Conservation (phyloP, 2,888 invertebrate genomes). For the Heliconius ismenius region DNA sequence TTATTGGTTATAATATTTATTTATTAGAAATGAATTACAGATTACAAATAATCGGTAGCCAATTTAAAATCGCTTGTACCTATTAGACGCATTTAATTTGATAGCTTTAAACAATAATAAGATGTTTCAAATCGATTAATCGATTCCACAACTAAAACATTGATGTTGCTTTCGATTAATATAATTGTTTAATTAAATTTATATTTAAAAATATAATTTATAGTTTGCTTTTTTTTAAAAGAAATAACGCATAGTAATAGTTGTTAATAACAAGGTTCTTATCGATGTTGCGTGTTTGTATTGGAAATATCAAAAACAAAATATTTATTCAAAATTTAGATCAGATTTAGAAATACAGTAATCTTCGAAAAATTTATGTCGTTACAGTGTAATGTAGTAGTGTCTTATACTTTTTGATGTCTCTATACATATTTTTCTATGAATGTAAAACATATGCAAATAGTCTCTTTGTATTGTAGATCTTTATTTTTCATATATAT, state of each 20-base stretch:
- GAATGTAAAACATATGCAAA: conserved; percentile 46
- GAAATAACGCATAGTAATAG: conserved; percentile 32
- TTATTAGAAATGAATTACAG: neutral
- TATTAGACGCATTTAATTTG: conserved; percentile 25
- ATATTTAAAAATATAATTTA: neutral
- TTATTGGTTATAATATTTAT: neutral
- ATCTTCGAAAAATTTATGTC: conserved; percentile 42
- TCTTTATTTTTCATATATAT: conserved; percentile 6
- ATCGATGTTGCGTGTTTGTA: conserved; percentile 39
- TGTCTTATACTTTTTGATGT: conserved; percentile 68
- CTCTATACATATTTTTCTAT: conserved; percentile 56
- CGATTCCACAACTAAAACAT: neutral
- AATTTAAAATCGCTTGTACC: neutral
- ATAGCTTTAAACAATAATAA: conserved; percentile 24
- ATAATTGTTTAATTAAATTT: conserved; percentile 24
- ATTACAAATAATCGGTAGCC: conserved; percentile 13
- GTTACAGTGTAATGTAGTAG: conserved; percentile 47
- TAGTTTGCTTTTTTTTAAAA: conserved; percentile 34
- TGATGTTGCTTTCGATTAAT: conserved; percentile 5
- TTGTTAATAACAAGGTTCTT: conserved; percentile 34
- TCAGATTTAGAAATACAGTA: conserved; percentile 21
- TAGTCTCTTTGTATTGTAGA: conserved; percentile 33
- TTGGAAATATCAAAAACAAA: conserved; percentile 30
- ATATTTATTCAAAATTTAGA: conserved; percentile 31
- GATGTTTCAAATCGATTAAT: conserved; percentile 2